phyloP scores from a whole-genome alignment of 2,797 vertebrate genomes.

The Hemibagrus guttatus region DNA sequence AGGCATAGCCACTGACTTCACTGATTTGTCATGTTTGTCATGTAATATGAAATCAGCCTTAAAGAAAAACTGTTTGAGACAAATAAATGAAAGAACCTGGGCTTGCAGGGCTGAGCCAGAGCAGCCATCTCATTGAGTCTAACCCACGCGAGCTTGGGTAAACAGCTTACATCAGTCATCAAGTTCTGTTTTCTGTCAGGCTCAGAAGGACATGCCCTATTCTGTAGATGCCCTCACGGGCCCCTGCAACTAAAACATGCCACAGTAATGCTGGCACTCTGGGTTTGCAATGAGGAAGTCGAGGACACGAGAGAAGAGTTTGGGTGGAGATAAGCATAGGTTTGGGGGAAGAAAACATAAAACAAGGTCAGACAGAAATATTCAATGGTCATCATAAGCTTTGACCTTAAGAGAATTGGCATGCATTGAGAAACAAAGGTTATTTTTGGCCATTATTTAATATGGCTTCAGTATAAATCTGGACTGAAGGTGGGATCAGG shows the following conservation, averaged over 20 bases:
- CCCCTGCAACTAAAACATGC: constrained; percentile 51
- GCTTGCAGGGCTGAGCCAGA: constrained; percentile 51
- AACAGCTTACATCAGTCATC: constrained; percentile 53
- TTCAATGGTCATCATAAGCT: neutral
- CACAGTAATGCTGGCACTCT: constrained; percentile 42
- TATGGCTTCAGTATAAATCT: neutral
- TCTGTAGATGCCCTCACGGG: constrained; percentile 46
- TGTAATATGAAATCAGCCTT: constrained; percentile 6
- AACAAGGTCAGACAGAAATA: neutral
- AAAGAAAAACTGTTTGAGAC: constrained; percentile 19
- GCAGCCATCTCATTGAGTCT: constrained; percentile 41
- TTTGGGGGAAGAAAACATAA: neutral
- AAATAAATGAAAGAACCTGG: constrained; percentile 37
- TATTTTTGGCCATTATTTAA: neutral
- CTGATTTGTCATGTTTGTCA: constrained; percentile 11
- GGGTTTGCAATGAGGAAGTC: constrained; percentile 24
- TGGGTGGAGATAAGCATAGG: constrained; percentile 32
- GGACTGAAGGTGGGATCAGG: neutral
- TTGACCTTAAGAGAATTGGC: neutral
- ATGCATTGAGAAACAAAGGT: no score
- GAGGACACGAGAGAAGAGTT: constrained; percentile 24
- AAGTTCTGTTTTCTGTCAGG: constrained; percentile 55
- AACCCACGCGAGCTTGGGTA: constrained; percentile 50
- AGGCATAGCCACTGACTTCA: neutral
- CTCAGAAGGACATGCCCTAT: constrained; percentile 42